Conservation (phyloP, 2,113 vertebrate genomes). For the Gambusia affinis region DNA sequence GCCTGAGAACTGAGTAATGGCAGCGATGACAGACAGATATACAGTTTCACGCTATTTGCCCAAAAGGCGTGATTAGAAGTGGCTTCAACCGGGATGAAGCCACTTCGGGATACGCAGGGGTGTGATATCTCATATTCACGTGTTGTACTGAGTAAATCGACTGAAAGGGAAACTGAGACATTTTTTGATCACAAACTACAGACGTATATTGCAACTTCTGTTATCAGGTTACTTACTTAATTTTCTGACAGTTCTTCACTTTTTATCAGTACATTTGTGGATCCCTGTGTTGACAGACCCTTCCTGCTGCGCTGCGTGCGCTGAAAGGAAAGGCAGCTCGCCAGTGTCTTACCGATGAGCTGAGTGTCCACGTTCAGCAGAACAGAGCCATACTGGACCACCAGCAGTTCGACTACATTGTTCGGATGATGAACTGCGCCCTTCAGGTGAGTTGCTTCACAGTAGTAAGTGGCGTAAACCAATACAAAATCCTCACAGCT, state of each 20-base stretch:
- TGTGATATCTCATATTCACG: too few species aligned
- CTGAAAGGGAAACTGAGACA: background rate
- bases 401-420: constrained; percentile 95
- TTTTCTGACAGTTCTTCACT: background rate
- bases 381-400: constrained; percentile 96
- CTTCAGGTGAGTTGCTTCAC: constrained; percentile 86
- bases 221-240: background rate
- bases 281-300: constrained; percentile 77
- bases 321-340: constrained; percentile 95
- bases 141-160: too few species aligned
- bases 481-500: too few species aligned
- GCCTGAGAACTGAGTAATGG: too few species aligned
- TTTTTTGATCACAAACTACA: background rate
- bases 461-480: background rate
- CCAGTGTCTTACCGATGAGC: constrained; percentile 92
- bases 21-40: too few species aligned
- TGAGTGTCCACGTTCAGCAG: constrained; percentile 92
- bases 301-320: constrained; percentile 93
- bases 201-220: background rate
- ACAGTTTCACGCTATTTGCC: too few species aligned
- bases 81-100: too few species aligned
- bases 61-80: too few species aligned
- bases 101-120: too few species aligned
- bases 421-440: constrained; percentile 98
- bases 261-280: background rate